These are phyloP conservation scores for Harpegnathos saltator DNA, from an alignment of 1,140 invertebrate genomes.

Conservation along the genomic window DNA sequence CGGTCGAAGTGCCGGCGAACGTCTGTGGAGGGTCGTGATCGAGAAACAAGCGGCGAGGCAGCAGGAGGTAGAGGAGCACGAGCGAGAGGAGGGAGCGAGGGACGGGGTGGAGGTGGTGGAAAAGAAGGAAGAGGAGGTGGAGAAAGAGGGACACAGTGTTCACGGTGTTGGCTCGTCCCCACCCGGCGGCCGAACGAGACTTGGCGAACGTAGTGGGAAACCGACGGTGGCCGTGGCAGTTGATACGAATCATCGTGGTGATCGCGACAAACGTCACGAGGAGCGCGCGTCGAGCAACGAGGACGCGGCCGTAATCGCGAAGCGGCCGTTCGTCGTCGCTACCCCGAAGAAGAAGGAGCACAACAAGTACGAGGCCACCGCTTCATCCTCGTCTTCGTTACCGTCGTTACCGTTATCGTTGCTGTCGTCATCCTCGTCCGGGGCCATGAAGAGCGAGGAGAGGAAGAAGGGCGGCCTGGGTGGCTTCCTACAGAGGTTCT, in stretches of 20 bases:
- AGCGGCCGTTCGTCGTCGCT: constrained; percentile 19
- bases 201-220: constrained; percentile 72
- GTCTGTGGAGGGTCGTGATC: constrained; percentile 74
- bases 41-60: constrained; percentile 64
- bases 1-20: constrained; percentile 55
- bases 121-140: constrained; percentile 70
- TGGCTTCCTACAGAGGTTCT: constrained; percentile 86
- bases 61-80: constrained; percentile 30
- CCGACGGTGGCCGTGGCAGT: constrained; percentile 69
- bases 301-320: constrained; percentile 73
- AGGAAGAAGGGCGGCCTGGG: constrained; percentile 84
- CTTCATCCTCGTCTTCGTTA: constrained; percentile 23
- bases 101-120: constrained; percentile 53
- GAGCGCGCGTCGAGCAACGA: constrained; percentile 65
- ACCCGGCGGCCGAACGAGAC: constrained; percentile 63
- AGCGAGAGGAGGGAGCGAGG: constrained; percentile 32
- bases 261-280: constrained; percentile 71
- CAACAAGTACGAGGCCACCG: constrained; percentile 17
- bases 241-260: constrained; percentile 77
- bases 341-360: constrained; percentile 11
- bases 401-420: constrained; percentile 38
- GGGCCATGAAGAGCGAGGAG: constrained; percentile 68
- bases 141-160: constrained; percentile 74
- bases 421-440: constrained; percentile 28
- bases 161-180: constrained; percentile 73